Percentiles rank a stretch among this genome's conserved stretches.
Evolutionary conservation across 2,888 invertebrate species (phyloP).

Genomic region (Drosophila robusta): DNA sequence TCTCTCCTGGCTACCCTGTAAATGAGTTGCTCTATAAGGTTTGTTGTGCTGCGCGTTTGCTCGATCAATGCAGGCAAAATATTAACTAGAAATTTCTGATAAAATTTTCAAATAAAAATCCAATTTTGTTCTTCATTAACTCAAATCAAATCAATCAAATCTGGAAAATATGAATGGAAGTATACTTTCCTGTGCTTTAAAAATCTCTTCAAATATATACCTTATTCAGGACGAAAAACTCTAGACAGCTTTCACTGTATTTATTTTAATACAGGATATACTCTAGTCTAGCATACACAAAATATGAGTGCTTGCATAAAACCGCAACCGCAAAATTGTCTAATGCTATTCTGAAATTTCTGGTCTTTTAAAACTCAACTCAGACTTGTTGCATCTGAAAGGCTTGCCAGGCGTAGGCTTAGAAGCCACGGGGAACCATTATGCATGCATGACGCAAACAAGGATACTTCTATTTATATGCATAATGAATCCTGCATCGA

Average conservation of each 20-base stretch:
- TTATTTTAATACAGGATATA: not conserved
- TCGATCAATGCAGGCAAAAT: no score
- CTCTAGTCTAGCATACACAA: not conserved
- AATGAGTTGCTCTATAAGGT: not conserved
- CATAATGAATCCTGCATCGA: not conserved
- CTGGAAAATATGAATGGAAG: no score
- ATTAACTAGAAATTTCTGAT: no score
- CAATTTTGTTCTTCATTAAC: no score
- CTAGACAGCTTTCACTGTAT: no score
- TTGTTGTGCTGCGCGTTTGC: no score
- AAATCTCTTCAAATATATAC: no score
- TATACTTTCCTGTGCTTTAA: no score
- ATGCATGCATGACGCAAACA: slow-evolving; percentile 41
- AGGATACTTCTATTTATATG: not conserved
- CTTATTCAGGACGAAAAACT: no score
- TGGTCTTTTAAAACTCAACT: slow-evolving; percentile 1
- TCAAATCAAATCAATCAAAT: no score
- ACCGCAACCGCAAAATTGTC: slow-evolving; percentile 10
- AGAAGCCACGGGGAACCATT: slow-evolving; percentile 20
- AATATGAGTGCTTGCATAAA: not conserved
- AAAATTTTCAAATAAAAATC: no score
- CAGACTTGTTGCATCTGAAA: slow-evolving; percentile 59
- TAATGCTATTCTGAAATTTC: slow-evolving; percentile 2
- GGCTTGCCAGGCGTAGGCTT: slow-evolving; percentile 15
- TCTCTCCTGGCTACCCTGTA: slow-evolving; percentile 38